Base-by-base conservation (phyloP, 2,888 invertebrate species). In the Eupeodes latifasciatus region DNA sequence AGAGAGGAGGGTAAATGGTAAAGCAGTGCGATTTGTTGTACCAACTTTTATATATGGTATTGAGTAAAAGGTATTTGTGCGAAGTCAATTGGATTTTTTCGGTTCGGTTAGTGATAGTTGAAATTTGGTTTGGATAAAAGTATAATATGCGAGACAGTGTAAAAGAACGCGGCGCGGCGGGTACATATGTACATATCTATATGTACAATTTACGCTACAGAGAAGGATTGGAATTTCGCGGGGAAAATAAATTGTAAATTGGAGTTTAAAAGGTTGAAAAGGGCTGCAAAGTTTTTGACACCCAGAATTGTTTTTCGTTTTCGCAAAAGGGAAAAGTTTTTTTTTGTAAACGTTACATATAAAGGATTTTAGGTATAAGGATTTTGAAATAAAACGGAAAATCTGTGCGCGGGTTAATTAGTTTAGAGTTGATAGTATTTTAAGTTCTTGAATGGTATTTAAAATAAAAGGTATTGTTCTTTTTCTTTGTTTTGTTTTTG, bases 1-100 rank as follows among this genome's bases (percentile, higher is more conserved):
- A 0, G 14, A 9, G 7, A n/a, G 9, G 9, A 40, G 6, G 1
- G 11, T 27, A 27, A 27, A 27, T 27, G 27, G 27, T 27, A 27
- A 27, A 3, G 27, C 27, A 27, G 27, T 27, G 27, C 27, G 27
- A 27, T 27, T 27, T 27, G 27, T 27, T 27, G 27, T 27, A 27
- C 27, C 27, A 27, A 27, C 27, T 27, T 27, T 27, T 27, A 27
- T 27, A 27, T 27, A 27, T 27, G 27, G 66, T 66, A 27, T 12
- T 47, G 1, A 40, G 55, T 67, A 19, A 40, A 55, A 55, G 77
- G 71, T 81, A 76, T 88, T 84, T 85, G 84, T 72, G 67, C 72
- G 40, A 77, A 84, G 87, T 88, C 87, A 81, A 84, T 88, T 84
- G 81, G 84, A 84, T 84, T 88, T 71, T 88, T 84, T 62, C 84